Percentiles rank a stretch among this genome's conserved stretches.
These are phyloP conservation scores for Psammodynastes pulverulentus DNA, from an alignment of 2,113 vertebrate species.

Conservation along the genomic window DNA sequence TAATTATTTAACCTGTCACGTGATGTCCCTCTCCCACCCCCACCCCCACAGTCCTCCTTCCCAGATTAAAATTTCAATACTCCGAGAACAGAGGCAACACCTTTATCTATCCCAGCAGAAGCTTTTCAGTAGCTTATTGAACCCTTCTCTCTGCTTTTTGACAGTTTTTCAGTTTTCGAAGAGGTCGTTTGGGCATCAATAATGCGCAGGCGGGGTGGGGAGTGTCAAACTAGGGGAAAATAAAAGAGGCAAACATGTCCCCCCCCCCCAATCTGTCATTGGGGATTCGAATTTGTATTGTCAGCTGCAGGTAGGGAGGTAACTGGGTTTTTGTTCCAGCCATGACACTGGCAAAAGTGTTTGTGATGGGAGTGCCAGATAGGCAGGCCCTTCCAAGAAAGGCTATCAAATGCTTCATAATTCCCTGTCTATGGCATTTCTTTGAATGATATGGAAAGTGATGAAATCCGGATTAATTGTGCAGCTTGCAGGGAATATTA, in stretches of 20 bases:
- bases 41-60: background rate
- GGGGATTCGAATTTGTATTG: conserved; percentile 15
- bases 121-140: conserved; percentile 28
- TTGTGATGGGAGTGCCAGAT: background rate
- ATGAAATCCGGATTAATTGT: background rate
- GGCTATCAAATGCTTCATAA: background rate
- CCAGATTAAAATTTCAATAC: conserved; percentile 89
- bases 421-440: background rate
- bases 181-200: conserved; percentile 25
- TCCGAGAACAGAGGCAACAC: conserved; percentile 66
- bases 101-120: conserved; percentile 66
- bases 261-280: background rate
- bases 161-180: conserved; percentile 39
- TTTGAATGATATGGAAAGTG: background rate
- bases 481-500: background rate
- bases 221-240: background rate
- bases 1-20: conserved; percentile 96
- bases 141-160: conserved; percentile 41
- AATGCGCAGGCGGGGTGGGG: background rate
- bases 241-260: background rate
- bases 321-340: background rate
- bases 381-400: background rate
- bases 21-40: conserved; percentile 61
- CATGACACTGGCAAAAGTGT: background rate
- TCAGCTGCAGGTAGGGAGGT: background rate